Evolutionary conservation across 2,113 vertebrate species (phyloP).

Genomic region (Sinocyclocheilus rhinocerous): DNA sequence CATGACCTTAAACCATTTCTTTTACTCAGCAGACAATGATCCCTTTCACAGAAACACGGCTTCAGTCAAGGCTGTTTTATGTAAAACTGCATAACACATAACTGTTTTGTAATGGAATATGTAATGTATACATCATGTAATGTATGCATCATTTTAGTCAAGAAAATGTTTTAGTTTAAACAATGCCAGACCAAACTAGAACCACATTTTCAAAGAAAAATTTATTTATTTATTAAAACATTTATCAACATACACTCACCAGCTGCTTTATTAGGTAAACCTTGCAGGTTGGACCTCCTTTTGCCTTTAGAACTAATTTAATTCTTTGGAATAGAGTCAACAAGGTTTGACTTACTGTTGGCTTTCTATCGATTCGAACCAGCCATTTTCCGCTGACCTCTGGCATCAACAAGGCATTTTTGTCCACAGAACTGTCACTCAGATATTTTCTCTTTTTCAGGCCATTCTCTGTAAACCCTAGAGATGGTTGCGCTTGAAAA

Average conservation of each 20-base stretch:
- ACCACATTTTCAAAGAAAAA: no score
- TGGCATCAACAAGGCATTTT: background rate
- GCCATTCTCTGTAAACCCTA: background rate
- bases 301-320: background rate
- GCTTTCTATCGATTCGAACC: background rate
- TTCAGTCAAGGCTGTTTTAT: constrained; percentile 6
- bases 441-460: background rate
- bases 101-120: no score
- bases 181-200: no score
- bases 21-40: constrained; percentile 17
- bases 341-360: background rate
- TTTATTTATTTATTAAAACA: no score
- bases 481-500: background rate
- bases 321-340: background rate
- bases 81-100: no score
- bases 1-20: constrained; percentile 44
- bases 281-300: no score
- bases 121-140: no score
- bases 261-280: no score
- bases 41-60: constrained; percentile 14
- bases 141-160: no score
- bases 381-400: background rate
- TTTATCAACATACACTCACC: no score
- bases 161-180: no score
- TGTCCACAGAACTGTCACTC: background rate